These are phyloP conservation scores for Orchesella flavescens DNA, from an alignment of 2,888 invertebrate species.

Conservation along the genomic window DNA sequence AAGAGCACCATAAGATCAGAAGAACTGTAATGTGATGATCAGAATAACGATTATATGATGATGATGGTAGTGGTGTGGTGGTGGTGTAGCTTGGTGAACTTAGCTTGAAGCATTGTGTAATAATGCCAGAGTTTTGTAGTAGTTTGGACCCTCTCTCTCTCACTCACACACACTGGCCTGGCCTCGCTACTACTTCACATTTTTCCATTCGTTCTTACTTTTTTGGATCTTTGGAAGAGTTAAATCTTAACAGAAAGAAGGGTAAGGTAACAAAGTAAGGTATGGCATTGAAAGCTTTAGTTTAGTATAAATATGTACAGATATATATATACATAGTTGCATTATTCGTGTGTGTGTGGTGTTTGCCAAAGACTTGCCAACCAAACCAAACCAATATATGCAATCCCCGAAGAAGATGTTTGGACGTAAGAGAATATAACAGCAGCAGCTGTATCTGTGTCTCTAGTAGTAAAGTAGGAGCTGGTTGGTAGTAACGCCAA, in stretches of 20 bases:
- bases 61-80: constrained; percentile 29
- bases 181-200: constrained; percentile 13
- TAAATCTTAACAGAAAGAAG: constrained; percentile 33
- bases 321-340: neutral
- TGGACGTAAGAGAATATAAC: constrained; percentile 25
- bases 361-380: constrained; percentile 47
- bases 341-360: constrained; percentile 2
- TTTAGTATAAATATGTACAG: constrained; percentile 19
- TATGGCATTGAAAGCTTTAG: constrained; percentile 22
- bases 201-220: constrained; percentile 43
- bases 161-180: too few relatives aligned
- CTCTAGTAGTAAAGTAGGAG: neutral
- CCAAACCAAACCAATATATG: too few relatives aligned
- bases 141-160: constrained; percentile 38
- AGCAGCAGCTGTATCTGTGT: constrained; percentile 26
- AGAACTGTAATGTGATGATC: constrained; percentile 44
- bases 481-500: too few relatives aligned
- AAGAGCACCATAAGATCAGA: constrained; percentile 34
- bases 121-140: neutral
- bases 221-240: constrained; percentile 55
- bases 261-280: constrained; percentile 49
- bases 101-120: constrained; percentile 34
- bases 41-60: constrained; percentile 50
- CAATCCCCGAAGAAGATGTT: constrained; percentile 25
- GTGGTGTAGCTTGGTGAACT: constrained; percentile 5